phyloP scores from a whole-genome alignment of 2,113 vertebrate species.

The Campylomormyrus numenius region DNA sequence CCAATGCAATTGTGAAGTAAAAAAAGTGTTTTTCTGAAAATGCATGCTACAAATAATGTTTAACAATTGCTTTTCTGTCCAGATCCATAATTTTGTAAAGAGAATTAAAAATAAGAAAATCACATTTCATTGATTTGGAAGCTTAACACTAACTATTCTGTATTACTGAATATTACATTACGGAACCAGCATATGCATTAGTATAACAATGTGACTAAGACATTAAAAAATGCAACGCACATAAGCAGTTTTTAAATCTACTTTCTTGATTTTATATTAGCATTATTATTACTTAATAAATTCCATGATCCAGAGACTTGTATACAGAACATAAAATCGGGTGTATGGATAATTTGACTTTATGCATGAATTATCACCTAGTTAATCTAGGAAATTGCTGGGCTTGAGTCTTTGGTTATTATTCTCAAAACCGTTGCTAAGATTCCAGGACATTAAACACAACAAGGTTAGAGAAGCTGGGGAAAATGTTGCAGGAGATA shows the following conservation, averaged over 20 bases:
- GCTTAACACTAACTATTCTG: background rate
- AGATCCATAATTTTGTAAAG: background rate
- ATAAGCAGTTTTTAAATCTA: background rate
- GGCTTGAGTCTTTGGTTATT: background rate
- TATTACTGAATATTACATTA: background rate
- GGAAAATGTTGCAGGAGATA: background rate
- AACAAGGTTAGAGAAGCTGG: background rate
- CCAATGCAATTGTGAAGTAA: background rate
- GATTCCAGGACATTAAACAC: background rate
- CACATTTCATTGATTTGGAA: background rate
- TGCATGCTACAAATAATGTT: background rate
- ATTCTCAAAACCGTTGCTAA: background rate
- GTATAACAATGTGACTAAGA: background rate
- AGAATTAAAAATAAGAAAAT: background rate
- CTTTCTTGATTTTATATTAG: background rate
- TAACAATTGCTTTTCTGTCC: background rate
- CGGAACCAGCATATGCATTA: background rate
- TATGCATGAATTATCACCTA: background rate
- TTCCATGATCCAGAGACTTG: background rate
- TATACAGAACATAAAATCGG: background rate
- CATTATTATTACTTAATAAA: background rate
- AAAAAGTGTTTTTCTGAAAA: background rate
- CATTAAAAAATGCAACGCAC: background rate
- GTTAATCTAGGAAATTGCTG: background rate
- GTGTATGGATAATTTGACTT: constrained; percentile 5